Conservation (phyloP, 2,113 vertebrate species). For the Empidonax alnorum region DNA sequence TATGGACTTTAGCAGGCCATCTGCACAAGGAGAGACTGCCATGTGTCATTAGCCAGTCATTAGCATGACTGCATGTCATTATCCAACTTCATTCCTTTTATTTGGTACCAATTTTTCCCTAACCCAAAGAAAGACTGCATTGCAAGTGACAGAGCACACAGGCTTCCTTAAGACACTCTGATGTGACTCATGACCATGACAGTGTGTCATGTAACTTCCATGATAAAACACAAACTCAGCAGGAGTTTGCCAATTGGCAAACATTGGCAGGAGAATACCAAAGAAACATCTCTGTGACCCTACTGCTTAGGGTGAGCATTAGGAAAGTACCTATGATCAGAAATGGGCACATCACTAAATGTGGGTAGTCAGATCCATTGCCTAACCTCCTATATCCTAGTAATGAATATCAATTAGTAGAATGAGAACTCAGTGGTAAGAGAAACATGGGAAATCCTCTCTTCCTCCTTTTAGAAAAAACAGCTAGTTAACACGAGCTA, state of each 20-base stretch:
- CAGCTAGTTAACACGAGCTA: background rate
- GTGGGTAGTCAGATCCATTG: background rate
- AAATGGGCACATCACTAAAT: background rate
- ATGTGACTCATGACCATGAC: background rate
- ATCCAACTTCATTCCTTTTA: background rate
- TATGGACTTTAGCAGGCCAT: background rate
- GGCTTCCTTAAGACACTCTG: background rate
- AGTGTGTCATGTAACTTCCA: background rate
- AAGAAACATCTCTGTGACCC: background rate
- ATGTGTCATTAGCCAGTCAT: too few relatives aligned
- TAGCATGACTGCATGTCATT: background rate
- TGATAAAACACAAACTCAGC: background rate
- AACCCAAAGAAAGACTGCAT: background rate
- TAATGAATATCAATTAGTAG: background rate
- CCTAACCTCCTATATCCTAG: background rate
- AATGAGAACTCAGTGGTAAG: background rate
- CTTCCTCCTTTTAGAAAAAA: background rate
- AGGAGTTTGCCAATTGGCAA: background rate
- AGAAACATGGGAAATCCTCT: background rate
- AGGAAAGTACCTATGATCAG: background rate
- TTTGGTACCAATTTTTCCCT: background rate
- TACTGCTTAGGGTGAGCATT: background rate
- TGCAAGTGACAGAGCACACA: background rate
- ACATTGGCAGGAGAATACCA: background rate
- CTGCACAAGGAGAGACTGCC: background rate